These are phyloP conservation scores for Garrulus glandarius DNA, from an alignment of 2,797 vertebrate genomes.

Conservation along the genomic window DNA sequence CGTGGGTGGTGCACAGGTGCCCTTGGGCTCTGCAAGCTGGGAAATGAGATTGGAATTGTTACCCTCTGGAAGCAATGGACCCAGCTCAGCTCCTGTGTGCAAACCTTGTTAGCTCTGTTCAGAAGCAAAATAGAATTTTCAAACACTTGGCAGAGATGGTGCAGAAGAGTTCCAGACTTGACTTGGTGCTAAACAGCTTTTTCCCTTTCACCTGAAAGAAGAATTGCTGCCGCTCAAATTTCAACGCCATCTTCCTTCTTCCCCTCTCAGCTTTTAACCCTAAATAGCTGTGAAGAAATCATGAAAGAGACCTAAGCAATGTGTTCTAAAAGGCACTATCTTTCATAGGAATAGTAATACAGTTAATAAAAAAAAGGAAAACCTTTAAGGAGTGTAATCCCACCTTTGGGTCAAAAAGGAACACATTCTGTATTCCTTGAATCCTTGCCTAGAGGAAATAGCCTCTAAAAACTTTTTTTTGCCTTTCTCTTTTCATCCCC, in stretches of 20 bases:
- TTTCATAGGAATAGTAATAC: neutral
- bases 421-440: neutral
- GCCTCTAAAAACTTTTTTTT: neutral
- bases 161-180: neutral
- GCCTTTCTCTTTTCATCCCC: neutral
- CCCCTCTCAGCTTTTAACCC: neutral
- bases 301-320: neutral
- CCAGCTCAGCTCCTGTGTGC: neutral
- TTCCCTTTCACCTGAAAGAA: neutral
- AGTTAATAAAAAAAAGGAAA: neutral
- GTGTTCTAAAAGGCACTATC: neutral
- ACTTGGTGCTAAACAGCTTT: neutral
- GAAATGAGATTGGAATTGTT: neutral
- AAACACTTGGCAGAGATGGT: neutral
- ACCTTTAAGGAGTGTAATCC: neutral
- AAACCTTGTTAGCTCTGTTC: neutral
- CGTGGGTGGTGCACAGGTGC: neutral
- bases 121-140: neutral
- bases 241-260: neutral
- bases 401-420: neutral
- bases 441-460: neutral
- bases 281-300: neutral
- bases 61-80: accelerated
- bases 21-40: neutral
- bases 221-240: neutral